These are phyloP conservation scores for Moxostoma hubbsi DNA, from an alignment of 2,797 vertebrate genomes.

Conservation along the genomic window DNA sequence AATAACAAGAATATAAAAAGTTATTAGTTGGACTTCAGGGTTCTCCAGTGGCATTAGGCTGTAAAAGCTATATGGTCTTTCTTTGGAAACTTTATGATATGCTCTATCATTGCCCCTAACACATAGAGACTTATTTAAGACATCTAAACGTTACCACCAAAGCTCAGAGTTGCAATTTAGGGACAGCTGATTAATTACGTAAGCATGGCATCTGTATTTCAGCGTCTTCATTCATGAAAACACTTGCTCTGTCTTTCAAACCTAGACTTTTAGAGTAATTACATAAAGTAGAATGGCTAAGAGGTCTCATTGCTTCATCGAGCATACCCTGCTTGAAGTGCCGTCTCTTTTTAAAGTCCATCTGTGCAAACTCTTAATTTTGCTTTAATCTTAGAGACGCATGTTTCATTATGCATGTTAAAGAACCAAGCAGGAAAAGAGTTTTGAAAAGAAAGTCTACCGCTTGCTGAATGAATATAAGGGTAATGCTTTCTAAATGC, in stretches of 20 bases:
- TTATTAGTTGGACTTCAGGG: not conserved
- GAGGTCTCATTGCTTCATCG: not conserved
- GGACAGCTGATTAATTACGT: conserved; percentile 60
- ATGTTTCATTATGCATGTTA: not conserved
- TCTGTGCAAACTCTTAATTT: conserved; percentile 2
- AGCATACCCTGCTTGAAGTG: not conserved
- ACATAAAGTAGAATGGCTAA: conserved; percentile 26
- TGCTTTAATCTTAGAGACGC: conserved; percentile 10
- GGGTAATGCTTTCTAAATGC: conserved; percentile 20
- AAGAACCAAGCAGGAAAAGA: not conserved
- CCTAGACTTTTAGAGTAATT: conserved; percentile 26
- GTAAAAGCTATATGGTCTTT: not conserved
- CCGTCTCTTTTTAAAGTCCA: conserved; percentile 16
- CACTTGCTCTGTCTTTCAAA: conserved; percentile 11
- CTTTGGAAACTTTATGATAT: not conserved
- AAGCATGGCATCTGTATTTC: conserved; percentile 49
- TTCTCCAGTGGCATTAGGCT: not conserved
- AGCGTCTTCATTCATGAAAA: conserved; percentile 47
- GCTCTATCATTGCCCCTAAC: not conserved
- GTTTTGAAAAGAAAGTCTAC: not conserved
- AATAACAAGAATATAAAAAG: not conserved
- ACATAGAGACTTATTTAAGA: not conserved
- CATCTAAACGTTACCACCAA: conserved; percentile 16
- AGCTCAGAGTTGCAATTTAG: conserved; percentile 10
- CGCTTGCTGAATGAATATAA: conserved; percentile 1